phyloP scores from a whole-genome alignment of 2,888 invertebrate species.

The Lathronympha strigana region DNA sequence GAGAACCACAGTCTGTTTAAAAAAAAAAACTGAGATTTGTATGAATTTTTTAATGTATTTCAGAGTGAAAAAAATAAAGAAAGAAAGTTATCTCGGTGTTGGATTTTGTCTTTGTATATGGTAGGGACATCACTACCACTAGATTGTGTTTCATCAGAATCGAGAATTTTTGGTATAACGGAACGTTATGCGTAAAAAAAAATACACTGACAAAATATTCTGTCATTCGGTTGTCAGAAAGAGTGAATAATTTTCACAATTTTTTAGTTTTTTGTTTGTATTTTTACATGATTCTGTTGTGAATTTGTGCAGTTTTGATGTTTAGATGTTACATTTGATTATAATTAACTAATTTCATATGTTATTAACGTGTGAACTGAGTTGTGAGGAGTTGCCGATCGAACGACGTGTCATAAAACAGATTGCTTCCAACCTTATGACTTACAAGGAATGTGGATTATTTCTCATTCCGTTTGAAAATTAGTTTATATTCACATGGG shows the following conservation, averaged over 20 bases:
- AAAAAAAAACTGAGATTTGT: too few species aligned
- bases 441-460: slow-evolving; percentile 75
- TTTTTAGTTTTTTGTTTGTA: slow-evolving; percentile 81
- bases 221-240: slow-evolving; percentile 55
- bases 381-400: slow-evolving; percentile 60
- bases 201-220: slow-evolving; percentile 49
- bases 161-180: slow-evolving; percentile 53
- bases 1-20: too few species aligned
- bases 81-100: too few species aligned
- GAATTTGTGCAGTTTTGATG: slow-evolving; percentile 67
- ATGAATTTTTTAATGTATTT: too few species aligned
- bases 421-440: slow-evolving; percentile 74
- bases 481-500: slow-evolving; percentile 81
- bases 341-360: slow-evolving; percentile 62
- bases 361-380: slow-evolving; percentile 60
- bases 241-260: slow-evolving; percentile 68
- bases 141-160: slow-evolving; percentile 25
- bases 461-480: slow-evolving; percentile 71
- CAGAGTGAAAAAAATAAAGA: too few species aligned
- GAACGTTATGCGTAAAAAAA: slow-evolving; percentile 66
- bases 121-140: slow-evolving; percentile 16
- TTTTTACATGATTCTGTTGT: slow-evolving; percentile 67
- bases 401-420: slow-evolving; percentile 77
- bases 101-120: neutral
- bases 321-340: slow-evolving; percentile 64